Evolutionary conservation across 92 coral and sea anemone genomes (phyloP), one percentile per base, ranked within the genome.

Genomic region (Palythoa heliodiscus): DNA sequence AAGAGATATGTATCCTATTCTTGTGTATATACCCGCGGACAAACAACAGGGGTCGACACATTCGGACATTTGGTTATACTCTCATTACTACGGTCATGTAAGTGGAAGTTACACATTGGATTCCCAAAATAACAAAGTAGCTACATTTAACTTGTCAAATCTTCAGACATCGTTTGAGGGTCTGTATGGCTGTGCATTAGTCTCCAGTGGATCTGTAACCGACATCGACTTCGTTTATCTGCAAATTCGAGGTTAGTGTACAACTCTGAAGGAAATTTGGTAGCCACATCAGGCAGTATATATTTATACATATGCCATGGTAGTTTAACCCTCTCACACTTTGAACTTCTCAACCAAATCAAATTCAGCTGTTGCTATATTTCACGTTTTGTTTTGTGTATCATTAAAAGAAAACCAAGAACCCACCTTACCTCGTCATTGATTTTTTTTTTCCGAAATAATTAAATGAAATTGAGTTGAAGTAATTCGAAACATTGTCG

Each of bases 151-250:
- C 6, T 37, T 77, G 24, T 11, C 17, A 25, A 77, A 35, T 22
- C 68, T 37, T 14, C 12, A 39, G 24, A 57, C 25, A n/a, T 25
- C 25, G 29, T 55, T 54, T 57, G 82, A 77, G 29, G 82, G 82
- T 37, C 82, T 77, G 22, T 77, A 77, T 57, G 82, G 82, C 5
- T 77, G 82, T 77, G 69, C 82, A 2, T 1, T 72, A 3, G 35
- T 57, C 2, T n/a, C 17, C 10, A 3, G 3, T 75, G 82, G 82
- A 14, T 29, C 4, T 1, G 16, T 16, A 9, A 1, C 3, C 10
- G 70, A 77, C 16, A 57, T 55, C 4, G 82, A 77, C 50, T 57
- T 57, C 55, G 82, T 55, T 12, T 77, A 57, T 13, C 82, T 77
- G 22, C 53, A 54, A 57, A 23, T 77, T 77, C 82, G 15, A 35